Base-by-base conservation (phyloP, 2,113 vertebrate genomes). In the Arenaria interpres region DNA sequence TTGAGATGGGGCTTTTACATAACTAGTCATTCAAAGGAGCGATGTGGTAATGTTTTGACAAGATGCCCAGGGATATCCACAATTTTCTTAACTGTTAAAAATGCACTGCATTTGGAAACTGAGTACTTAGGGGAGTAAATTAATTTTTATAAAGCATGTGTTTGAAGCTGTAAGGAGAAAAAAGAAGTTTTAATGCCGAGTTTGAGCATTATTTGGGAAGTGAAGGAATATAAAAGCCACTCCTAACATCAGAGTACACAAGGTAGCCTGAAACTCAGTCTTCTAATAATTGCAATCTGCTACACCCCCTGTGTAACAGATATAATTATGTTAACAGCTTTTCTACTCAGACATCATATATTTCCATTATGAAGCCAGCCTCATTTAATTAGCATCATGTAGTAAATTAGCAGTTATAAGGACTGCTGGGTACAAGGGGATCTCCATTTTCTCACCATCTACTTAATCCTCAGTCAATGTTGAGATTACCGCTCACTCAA, bases 401-500 rank as follows among this genome's bases (percentile, higher is more conserved):
- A 97, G 96, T 97, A 98, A 98, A 98, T 98, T 98, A 98, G 91
- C 90, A 96, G 97, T 97, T 98, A 91, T 96, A 97, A 97, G 90
- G 93, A 97, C 94, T 96, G 68, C 93, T 98, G 97, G 76, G 92
- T 98, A 95, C 84, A 95, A 97, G 85, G 80, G 69, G 85, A 95
- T 98, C 97, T 98, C 91, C 37, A 93, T 98, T 98, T 98, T 98
- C 96, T 98, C 96, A 98, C 90, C 89, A 95, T 96, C 96, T 98
- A 96, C 96, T 98, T 98, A 98, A 98, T 98, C 97, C 91, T 97
- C 96, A 96, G 82, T 98, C 97, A 96, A 88, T 97, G 96, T 50
- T 98, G 96, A 98, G 97, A 97, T 97, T 97, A 97, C 54, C 72
- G 59, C 14, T 96, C 84, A 84, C 63, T 85, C 89, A 93, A 88